Conservation (phyloP, 2,797 vertebrate species). For the Dipus sagitta region DNA sequence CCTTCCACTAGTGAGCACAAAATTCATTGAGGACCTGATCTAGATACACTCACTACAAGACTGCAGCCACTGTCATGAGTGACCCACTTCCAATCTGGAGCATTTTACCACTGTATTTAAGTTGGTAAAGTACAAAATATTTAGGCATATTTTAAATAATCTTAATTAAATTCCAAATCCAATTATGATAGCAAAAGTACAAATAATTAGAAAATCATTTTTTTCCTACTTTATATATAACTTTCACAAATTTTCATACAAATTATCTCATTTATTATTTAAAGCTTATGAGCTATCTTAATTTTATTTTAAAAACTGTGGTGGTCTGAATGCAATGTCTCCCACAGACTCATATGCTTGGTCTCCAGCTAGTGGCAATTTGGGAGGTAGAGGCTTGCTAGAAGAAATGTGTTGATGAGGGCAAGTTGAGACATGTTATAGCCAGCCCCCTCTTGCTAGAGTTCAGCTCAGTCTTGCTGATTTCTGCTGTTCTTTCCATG, state of each 20-base stretch:
- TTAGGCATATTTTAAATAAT: neutral
- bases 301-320: neutral
- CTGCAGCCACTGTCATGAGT: rapidly evolving
- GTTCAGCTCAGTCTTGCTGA: no score
- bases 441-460: no score
- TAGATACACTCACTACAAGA: no score
- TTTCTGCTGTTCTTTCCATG: no score
- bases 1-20: rapidly evolving
- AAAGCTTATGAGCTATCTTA: neutral
- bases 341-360: no score
- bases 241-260: neutral
- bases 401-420: no score
- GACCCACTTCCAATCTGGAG: neutral
- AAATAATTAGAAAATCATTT: neutral
- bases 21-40: rapidly evolving
- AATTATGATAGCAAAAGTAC: neutral
- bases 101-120: neutral
- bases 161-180: neutral
- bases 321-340: neutral
- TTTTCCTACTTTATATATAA: neutral
- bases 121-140: neutral
- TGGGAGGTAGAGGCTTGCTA: no score
- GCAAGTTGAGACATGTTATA: no score
- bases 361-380: no score
- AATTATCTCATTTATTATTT: neutral